Conservation (phyloP, 2,797 vertebrate species). For the Sebastes steindachneri region DNA sequence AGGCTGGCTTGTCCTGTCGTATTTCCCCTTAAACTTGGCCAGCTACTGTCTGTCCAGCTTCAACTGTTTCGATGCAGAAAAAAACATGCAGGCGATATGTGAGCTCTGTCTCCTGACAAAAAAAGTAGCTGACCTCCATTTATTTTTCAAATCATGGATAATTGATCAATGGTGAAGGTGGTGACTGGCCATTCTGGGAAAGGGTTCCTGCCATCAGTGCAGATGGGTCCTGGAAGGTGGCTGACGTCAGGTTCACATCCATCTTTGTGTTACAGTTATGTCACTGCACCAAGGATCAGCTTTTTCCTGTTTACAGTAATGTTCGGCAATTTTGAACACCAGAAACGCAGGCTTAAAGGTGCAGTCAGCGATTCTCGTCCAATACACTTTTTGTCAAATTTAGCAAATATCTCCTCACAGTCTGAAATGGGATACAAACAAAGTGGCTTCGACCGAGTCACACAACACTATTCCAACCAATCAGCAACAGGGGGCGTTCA, state of each 20-base stretch:
- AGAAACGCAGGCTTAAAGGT: background rate
- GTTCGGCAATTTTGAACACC: background rate
- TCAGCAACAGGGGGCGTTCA: too few relatives aligned
- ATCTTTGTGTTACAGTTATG: background rate
- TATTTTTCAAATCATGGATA: too few relatives aligned
- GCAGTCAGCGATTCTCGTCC: too few relatives aligned
- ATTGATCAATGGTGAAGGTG: background rate
- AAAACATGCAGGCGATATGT: background rate
- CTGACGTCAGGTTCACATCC: background rate
- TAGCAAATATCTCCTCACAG: too few relatives aligned
- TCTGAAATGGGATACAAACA: too few relatives aligned
- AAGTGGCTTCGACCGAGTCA: too few relatives aligned
- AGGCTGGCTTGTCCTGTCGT: background rate
- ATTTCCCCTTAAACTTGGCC: background rate
- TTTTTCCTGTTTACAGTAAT: background rate
- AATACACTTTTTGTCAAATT: too few relatives aligned
- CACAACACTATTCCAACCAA: too few relatives aligned
- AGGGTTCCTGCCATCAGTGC: too few relatives aligned
- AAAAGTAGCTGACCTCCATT: background rate
- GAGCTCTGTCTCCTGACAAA: background rate
- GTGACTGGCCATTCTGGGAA: background rate
- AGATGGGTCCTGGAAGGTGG: background rate
- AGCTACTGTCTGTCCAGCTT: background rate
- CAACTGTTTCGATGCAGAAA: background rate
- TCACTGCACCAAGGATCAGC: too few relatives aligned